Evolutionary conservation across 2,113 vertebrate genomes (phyloP).

Genomic region (Girardinichthys multiradiatus): DNA sequence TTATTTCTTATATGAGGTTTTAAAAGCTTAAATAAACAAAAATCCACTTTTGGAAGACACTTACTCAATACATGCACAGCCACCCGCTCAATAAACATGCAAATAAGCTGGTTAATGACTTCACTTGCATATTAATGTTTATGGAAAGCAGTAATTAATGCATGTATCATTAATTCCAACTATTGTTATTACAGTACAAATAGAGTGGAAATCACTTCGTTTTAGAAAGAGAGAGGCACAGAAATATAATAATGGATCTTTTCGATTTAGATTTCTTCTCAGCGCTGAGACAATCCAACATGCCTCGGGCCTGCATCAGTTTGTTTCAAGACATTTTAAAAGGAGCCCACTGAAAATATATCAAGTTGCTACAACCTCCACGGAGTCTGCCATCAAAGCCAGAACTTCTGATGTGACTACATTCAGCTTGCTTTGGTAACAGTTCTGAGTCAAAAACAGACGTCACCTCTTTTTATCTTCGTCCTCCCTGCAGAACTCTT

Average conservation of each 20-base stretch:
- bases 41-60: slow-evolving; percentile 48
- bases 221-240: not conserved
- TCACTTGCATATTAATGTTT: slow-evolving; percentile 70
- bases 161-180: slow-evolving; percentile 66
- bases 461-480: slow-evolving; percentile 2
- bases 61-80: slow-evolving; percentile 35
- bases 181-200: slow-evolving; percentile 62
- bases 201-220: slow-evolving; percentile 10
- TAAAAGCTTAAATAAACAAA: slow-evolving; percentile 13
- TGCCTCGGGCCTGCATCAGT: slow-evolving; percentile 14
- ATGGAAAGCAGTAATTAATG: slow-evolving; percentile 67
- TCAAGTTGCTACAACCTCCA: slow-evolving; percentile 23
- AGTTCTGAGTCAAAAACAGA: not conserved
- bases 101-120: slow-evolving; percentile 73
- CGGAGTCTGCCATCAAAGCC: slow-evolving; percentile 26
- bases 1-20: not conserved
- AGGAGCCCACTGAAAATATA: slow-evolving; percentile 18
- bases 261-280: not conserved
- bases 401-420: slow-evolving; percentile 16
- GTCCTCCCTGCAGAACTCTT: not conserved
- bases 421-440: slow-evolving; percentile 3
- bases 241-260: not conserved
- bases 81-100: slow-evolving; percentile 73
- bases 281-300: slow-evolving; percentile 6
- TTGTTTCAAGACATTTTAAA: slow-evolving; percentile 20